Evolutionary conservation across 2,888 invertebrate species (phyloP), one percentile per base, ranked within the genome.

Genomic region (Torymus texanus): DNA sequence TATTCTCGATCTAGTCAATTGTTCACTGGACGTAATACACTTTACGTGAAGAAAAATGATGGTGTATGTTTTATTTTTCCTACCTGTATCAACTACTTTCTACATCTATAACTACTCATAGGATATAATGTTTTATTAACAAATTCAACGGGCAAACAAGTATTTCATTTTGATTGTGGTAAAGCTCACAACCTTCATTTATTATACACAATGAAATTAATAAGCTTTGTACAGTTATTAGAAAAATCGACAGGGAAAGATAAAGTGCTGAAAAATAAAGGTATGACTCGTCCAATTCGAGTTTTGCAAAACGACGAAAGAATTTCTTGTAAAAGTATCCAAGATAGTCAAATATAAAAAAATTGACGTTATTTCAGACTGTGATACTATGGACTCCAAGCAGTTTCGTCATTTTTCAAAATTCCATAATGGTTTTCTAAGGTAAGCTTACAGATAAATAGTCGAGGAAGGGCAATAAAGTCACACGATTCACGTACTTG

Each of bases 1-100:
- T 77, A 82, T 71, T 86, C 85, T 85, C 84, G 83, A 87, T 88
- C 88, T 88, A 88, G 88, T 88, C 88, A 86, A 88, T 85, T 85
- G 85, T 86, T 85, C 85, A 82, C 84, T 85, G 86, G 85, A 86
- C 83, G 85, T 85, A 88, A 87, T 88, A 87, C 84, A 87, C 79
- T 84, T 83, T 78, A 62, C 78, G 73, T 78, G 71, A 79, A 77
- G 59, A 75, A 41, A 65, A 24, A 51, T 70, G 71, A n/a, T 29
- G 29, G 13, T 29, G 11, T 58, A 67, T 59, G 58, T 63, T 66
- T 66, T 16, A 13, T 62, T 59, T 56, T 53, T 41, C 16, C 11
- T 24, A 41, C 18, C 14, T 4, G 4, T 58, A 16, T 29, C 4
- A 29, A 29, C 29, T 29, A 29, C 5, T 29, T 29, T 29, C 29